Base-by-base conservation (phyloP, 2,113 vertebrate genomes). In the Mastomys natalensis region DNA sequence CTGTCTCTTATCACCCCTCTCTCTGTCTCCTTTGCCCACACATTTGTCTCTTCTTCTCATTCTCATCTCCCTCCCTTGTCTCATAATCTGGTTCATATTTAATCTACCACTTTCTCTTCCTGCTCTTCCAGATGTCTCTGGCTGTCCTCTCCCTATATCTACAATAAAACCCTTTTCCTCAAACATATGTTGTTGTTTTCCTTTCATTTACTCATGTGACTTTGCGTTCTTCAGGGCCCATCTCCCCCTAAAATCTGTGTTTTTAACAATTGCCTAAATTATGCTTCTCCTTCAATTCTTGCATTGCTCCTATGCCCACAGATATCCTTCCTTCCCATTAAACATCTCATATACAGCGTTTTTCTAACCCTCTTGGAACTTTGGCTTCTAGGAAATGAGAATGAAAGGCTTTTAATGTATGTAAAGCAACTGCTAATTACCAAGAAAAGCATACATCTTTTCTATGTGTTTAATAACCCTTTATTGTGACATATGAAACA, bases 251-350 rank as follows among this genome's bases (percentile, higher is more conserved):
- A 73, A 90, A 58, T 48, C 48, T 55, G 15, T 74, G 17, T 66
- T 93, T 91, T 87, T 73, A 92, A 62, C 37, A 81, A 70, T 37
- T 94, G 91, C 37, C 37, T 51, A 40, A 43, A 84, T 62, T 43
- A 37, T 22, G 5, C 16, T 16, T 3, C 64, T 73, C 29, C 19
- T 62, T 74, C 2, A 80, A 51, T 55, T 88, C 72, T 68, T 70
- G n/a, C 76, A 78, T 48, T 84, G 48, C 76, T 94, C 81, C 77
- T 92, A 9, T 60, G 11, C 34, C 17, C 81, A 87, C 53, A 55
- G 74, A 87, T 24, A 31, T 92, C 40, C 51, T 31, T 3, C 1
- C 4, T 87, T 70, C n/a, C 70, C 16, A 43, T 82, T 55, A 73
- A 87, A 9, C 5, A 26, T 64, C 24, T 76, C 34, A 62, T 72